Evolutionary conservation across 2,888 invertebrate genomes (phyloP).

Genomic region (Coelinius sp.): DNA sequence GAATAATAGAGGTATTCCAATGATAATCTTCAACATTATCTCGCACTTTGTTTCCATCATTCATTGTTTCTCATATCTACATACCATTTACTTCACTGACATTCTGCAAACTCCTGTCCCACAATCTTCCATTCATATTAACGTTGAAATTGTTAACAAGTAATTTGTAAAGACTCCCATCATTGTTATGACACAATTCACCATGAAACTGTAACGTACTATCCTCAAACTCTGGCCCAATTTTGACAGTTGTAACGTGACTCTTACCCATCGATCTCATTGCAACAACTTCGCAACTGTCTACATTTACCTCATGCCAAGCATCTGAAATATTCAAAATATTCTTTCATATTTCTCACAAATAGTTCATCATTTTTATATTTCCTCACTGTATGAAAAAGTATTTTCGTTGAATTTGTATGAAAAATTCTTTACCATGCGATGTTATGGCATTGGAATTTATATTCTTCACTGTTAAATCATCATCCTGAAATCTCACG

Average conservation of each 20-base stretch:
- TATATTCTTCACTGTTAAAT: conserved; percentile 25
- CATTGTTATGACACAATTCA: conserved; percentile 23
- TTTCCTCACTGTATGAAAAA: not conserved
- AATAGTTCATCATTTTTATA: not conserved
- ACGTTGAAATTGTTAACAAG: conserved; percentile 12
- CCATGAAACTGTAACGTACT: conserved; percentile 37
- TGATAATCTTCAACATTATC: not conserved
- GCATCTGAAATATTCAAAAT: conserved; percentile 8
- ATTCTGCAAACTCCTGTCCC: conserved; percentile 26
- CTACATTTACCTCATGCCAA: not conserved
- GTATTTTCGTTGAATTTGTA: conserved; percentile 16
- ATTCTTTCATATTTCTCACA: conserved; percentile 9
- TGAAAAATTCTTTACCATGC: conserved; percentile 10
- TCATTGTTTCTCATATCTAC: conserved; percentile 2
- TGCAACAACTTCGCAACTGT: not conserved
- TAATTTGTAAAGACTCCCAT: conserved; percentile 18
- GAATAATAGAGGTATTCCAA: conserved; percentile 4
- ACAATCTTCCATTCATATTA: conserved; percentile 21
- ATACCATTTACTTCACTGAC: conserved; percentile 48
- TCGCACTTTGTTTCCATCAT: not conserved
- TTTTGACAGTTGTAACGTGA: conserved; percentile 40
- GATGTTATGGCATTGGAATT: conserved; percentile 6
- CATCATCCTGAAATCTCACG: conserved; percentile 60
- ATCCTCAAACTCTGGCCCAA: conserved; percentile 37
- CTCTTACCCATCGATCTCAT: conserved; percentile 28